phyloP scores from a whole-genome alignment of 2,888 invertebrate species.

The Mellilla xanthometata region DNA sequence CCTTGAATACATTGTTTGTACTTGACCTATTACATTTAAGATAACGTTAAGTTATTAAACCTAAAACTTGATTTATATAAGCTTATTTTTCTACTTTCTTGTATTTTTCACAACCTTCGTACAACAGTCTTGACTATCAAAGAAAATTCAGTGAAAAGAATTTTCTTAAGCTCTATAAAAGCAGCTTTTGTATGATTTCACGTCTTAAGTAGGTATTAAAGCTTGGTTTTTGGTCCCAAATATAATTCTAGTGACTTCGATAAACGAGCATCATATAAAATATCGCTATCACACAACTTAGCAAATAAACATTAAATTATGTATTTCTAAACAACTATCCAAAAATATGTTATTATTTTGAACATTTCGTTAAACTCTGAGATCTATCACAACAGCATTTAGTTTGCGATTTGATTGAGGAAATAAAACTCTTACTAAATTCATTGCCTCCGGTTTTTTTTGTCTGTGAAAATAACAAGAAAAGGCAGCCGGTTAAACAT shows the following conservation, averaged over 20 bases:
- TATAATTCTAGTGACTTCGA: conserved; percentile 44
- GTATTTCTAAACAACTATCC: conserved; percentile 48
- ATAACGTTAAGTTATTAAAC: too few species aligned
- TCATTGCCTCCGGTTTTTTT: too few species aligned
- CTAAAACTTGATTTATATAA: too few species aligned
- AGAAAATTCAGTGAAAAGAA: neutral
- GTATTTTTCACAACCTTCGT: conserved; percentile 3
- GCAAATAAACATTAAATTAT: conserved; percentile 33
- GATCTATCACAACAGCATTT: conserved; percentile 58
- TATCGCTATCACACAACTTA: conserved; percentile 70
- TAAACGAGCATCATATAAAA: conserved; percentile 59
- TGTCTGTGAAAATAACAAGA: too few species aligned
- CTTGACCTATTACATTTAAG: too few species aligned
- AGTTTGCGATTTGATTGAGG: conserved; percentile 23
- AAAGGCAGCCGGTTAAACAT: too few species aligned
- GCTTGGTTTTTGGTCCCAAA: conserved; percentile 66
- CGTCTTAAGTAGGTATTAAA: conserved; percentile 47
- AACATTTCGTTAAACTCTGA: conserved; percentile 61
- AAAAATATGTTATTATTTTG: conserved; percentile 50
- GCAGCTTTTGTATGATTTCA: conserved; percentile 1
- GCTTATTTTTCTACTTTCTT: too few species aligned
- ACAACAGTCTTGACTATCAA: neutral
- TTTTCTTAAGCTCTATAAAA: conserved; percentile 3
- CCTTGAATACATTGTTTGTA: too few species aligned
- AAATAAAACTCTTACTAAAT: too few species aligned